Evolutionary conservation across 2,797 vertebrate species (phyloP).

Genomic region (Macroramphosus scolopax): DNA sequence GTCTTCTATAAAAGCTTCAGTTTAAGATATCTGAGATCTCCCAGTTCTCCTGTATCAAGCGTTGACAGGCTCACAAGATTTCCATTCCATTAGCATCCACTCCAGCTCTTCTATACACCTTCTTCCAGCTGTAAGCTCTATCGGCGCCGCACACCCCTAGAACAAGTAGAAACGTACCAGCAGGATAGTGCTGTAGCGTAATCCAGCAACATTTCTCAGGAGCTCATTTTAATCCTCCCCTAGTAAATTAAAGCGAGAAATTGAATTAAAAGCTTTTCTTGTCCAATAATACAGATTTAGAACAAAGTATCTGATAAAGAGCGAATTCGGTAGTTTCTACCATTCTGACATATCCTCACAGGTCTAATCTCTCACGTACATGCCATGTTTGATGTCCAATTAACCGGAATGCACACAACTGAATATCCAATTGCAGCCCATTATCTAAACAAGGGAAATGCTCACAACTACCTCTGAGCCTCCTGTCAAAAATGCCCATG

Average conservation of each 20-base stretch:
- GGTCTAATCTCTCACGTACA: slow-evolving; percentile 70
- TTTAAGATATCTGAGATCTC: no score
- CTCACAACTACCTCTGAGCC: slow-evolving; percentile 56
- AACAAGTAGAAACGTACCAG: slow-evolving; percentile 38
- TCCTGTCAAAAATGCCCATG: slow-evolving; percentile 57
- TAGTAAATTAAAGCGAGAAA: slow-evolving; percentile 71
- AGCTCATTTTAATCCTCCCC: slow-evolving; percentile 63
- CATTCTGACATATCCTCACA: slow-evolving; percentile 66
- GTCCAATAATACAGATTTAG: slow-evolving; percentile 68
- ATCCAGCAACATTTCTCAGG: slow-evolving; percentile 64
- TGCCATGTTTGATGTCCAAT: slow-evolving; percentile 72
- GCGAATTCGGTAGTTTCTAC: slow-evolving; percentile 58
- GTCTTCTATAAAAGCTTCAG: no score
- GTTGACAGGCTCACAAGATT: background rate
- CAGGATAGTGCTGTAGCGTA: slow-evolving; percentile 50
- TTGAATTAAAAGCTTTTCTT: slow-evolving; percentile 74
- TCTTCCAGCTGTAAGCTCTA: slow-evolving; percentile 14
- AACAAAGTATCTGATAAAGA: slow-evolving; percentile 71
- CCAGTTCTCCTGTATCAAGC: no score
- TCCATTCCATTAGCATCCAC: background rate
- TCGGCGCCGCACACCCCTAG: slow-evolving; percentile 20
- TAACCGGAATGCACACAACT: slow-evolving; percentile 69
- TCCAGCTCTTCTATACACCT: no score
- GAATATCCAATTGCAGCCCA: slow-evolving; percentile 66
- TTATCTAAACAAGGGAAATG: slow-evolving; percentile 63